These are phyloP conservation scores for Galbula dea DNA, from an alignment of 2,113 vertebrate genomes.

Conservation along the genomic window DNA sequence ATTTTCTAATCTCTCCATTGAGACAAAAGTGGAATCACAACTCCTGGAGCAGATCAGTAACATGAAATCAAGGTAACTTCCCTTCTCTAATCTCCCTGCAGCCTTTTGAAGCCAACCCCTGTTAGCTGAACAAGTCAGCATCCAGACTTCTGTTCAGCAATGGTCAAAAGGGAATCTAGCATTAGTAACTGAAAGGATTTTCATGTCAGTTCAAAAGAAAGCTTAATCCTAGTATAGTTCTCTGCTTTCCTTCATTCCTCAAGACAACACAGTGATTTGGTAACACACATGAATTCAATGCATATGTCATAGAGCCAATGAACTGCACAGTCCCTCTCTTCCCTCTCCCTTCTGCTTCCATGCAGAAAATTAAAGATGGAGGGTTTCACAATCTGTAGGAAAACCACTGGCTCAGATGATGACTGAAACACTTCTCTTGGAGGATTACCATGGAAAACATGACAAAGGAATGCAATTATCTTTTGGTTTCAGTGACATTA, in stretches of 20 bases:
- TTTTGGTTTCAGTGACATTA: neutral
- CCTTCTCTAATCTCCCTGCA: neutral
- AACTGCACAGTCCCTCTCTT: neutral
- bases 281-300: neutral
- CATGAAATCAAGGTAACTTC: neutral
- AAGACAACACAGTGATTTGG: neutral
- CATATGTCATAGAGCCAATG: neutral
- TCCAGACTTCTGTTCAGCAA: neutral
- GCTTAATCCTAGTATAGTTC: neutral
- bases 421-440: conserved; percentile 17
- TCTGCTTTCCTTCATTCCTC: neutral
- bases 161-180: neutral
- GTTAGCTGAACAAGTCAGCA: neutral
- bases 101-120: neutral
- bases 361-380: conserved; percentile 57
- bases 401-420: conserved; percentile 45
- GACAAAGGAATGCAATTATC: conserved; percentile 30
- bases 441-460: conserved; percentile 21
- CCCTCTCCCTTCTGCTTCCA: conserved; percentile 42
- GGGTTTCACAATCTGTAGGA: neutral
- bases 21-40: neutral
- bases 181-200: neutral
- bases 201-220: neutral
- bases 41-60: neutral
- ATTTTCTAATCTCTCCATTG: neutral